phyloP scores from a whole-genome alignment of 2,888 invertebrate species.

The Toxonevra muliebris region DNA sequence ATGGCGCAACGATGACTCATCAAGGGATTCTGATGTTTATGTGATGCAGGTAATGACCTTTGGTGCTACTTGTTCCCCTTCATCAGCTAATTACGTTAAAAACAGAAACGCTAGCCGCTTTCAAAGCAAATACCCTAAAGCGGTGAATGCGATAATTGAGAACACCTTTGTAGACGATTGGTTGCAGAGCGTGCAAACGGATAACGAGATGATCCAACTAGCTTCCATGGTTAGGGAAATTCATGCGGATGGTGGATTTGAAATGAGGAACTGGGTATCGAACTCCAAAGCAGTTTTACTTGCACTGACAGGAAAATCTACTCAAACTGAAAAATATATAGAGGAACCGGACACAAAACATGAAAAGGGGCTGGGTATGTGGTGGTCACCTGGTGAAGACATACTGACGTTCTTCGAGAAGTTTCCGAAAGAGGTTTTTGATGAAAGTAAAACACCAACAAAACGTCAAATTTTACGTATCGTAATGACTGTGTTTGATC shows the following conservation, averaged over 20 bases:
- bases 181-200: slow-evolving; percentile 22
- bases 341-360: too few relatives aligned
- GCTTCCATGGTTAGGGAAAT: slow-evolving; percentile 22
- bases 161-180: slow-evolving; percentile 27
- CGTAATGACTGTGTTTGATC: neutral
- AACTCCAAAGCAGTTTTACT: too few relatives aligned
- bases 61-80: slow-evolving; percentile 13
- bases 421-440: too few relatives aligned
- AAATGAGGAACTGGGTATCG: too few relatives aligned
- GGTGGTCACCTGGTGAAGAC: too few relatives aligned
- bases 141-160: slow-evolving; percentile 15
- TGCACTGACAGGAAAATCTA: too few relatives aligned
- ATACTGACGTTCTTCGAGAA: too few relatives aligned
- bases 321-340: too few relatives aligned
- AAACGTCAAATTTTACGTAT: slow-evolving; percentile 31
- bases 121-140: slow-evolving; percentile 7
- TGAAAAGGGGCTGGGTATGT: too few relatives aligned
- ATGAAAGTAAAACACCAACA: slow-evolving; percentile 21
- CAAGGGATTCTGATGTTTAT: slow-evolving; percentile 16
- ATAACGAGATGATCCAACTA: slow-evolving; percentile 18
- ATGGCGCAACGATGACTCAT: slow-evolving; percentile 16
- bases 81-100: slow-evolving; percentile 28
- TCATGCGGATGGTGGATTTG: slow-evolving; percentile 25
- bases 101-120: slow-evolving; percentile 26
- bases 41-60: slow-evolving; percentile 32